Conservation (phyloP, 2,888 invertebrate genomes). For the Ctena decussata region DNA sequence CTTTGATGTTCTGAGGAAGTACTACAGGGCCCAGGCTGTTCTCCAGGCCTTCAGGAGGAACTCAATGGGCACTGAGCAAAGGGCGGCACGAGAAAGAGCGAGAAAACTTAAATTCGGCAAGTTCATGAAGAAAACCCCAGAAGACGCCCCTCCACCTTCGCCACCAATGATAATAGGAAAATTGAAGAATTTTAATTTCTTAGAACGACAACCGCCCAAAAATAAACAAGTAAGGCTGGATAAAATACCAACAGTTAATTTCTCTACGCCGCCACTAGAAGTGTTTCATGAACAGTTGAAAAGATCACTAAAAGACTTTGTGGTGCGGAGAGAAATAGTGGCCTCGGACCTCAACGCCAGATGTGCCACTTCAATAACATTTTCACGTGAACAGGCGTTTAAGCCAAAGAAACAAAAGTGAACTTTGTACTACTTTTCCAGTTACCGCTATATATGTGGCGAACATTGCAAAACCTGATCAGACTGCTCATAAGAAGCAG, state of each 20-base stretch:
- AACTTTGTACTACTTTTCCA: not conserved
- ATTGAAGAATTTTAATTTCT: slow-evolving; percentile 61
- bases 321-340: slow-evolving; percentile 70
- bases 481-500: too few relatives aligned
- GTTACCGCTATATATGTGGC: too few relatives aligned
- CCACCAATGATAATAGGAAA: slow-evolving; percentile 49
- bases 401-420: not conserved
- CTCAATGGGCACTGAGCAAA: slow-evolving; percentile 25
- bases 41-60: slow-evolving; percentile 47
- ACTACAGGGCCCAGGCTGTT: slow-evolving; percentile 65
- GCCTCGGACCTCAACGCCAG: slow-evolving; percentile 57
- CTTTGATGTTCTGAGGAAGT: slow-evolving; percentile 64
- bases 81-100: not conserved
- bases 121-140: not conserved
- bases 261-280: slow-evolving; percentile 26
- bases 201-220: slow-evolving; percentile 26
- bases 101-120: not conserved
- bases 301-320: slow-evolving; percentile 61
- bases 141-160: not conserved
- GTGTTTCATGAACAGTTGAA: slow-evolving; percentile 51
- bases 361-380: slow-evolving; percentile 63
- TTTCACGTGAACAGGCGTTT: slow-evolving; percentile 57
- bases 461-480: too few relatives aligned
- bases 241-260: slow-evolving; percentile 29
- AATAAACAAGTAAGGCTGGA: slow-evolving; percentile 24